These are phyloP conservation scores for Lithophane ornitopus DNA, from an alignment of 2,888 invertebrate species.

Conservation along the genomic window DNA sequence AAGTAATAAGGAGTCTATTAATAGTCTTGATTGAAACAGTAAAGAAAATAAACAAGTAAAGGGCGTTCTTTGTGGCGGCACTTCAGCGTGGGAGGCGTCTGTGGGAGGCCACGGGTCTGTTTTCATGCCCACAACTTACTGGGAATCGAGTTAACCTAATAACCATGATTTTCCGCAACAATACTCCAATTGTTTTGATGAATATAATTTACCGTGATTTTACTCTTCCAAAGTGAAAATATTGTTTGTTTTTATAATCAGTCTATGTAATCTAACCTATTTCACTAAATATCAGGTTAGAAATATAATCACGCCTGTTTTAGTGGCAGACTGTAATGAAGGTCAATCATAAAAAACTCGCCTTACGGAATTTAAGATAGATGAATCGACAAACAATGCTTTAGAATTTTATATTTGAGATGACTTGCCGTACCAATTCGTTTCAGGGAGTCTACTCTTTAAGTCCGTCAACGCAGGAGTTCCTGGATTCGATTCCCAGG, in stretches of 20 bases:
- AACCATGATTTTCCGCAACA: conserved; percentile 35
- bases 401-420: too few relatives aligned
- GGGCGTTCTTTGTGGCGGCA: conserved; percentile 5
- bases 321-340: too few relatives aligned
- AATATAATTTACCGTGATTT: conserved; percentile 21
- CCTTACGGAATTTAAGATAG: too few relatives aligned
- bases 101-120: conserved; percentile 41
- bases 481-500: not conserved
- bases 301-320: too few relatives aligned
- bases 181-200: conserved; percentile 15
- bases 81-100: conserved; percentile 45
- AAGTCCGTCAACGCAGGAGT: too few relatives aligned
- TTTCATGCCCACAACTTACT: conserved; percentile 29
- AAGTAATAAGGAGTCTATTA: conserved; percentile 21
- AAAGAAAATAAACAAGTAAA: conserved; percentile 39
- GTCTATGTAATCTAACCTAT: conserved; percentile 6
- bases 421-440: too few relatives aligned
- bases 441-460: too few relatives aligned
- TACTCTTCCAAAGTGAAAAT: conserved; percentile 9
- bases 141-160: conserved; percentile 27
- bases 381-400: too few relatives aligned
- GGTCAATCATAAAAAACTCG: too few relatives aligned
- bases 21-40: conserved; percentile 27
- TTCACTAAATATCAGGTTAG: conserved; percentile 10
- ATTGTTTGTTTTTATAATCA: not conserved